Evolutionary conservation across 2,113 vertebrate species (phyloP).

Genomic region (Ia io): DNA sequence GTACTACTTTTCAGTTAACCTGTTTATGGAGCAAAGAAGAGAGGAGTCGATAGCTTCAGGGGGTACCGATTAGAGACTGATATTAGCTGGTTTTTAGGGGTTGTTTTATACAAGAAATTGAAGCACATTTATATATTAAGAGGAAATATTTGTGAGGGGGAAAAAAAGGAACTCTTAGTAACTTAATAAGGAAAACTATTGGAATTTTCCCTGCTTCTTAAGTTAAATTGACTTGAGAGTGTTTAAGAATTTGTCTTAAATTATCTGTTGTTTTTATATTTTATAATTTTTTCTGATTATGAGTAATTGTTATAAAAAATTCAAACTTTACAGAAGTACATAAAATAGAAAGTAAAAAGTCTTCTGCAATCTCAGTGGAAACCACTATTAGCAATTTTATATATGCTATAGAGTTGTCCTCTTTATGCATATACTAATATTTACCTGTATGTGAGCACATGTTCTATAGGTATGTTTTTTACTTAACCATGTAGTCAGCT

Average conservation of each 20-base stretch:
- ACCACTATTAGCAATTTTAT: neutral
- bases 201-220: neutral
- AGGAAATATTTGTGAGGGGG: neutral
- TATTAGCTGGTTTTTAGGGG: neutral
- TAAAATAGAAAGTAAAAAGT: neutral
- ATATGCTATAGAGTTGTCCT: neutral
- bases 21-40: neutral
- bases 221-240: neutral
- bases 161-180: neutral
- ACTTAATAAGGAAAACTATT: constrained; percentile 7
- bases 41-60: neutral
- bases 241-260: constrained; percentile 32
- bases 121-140: neutral
- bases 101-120: neutral
- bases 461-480: neutral
- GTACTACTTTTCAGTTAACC: neutral
- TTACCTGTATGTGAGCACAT: neutral
- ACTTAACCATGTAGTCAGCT: neutral
- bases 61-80: neutral
- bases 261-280: neutral
- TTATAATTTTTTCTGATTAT: neutral
- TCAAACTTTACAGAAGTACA: neutral
- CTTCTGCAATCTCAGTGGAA: neutral
- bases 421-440: neutral
- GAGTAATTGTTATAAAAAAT: constrained; percentile 20